Conservation (phyloP, 2,888 invertebrate species). For the Fragum whitleyi region DNA sequence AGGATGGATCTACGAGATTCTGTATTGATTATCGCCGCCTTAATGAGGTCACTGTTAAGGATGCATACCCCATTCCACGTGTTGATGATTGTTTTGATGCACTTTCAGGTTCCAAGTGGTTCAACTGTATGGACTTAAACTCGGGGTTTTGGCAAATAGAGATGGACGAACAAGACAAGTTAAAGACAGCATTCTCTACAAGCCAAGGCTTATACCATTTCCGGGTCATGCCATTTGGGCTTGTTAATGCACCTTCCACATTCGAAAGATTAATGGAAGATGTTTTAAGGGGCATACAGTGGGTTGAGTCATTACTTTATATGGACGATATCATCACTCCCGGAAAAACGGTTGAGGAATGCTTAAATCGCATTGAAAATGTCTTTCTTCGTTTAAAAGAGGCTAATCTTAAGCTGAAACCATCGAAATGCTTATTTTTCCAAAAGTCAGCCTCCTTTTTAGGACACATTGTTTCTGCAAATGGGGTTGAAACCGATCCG, state of each 20-base stretch:
- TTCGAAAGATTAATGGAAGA: constrained; percentile 68
- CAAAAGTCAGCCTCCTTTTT: constrained; percentile 32
- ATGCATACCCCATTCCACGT: constrained; percentile 51
- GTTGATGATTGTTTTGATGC: constrained; percentile 61
- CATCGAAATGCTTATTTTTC: constrained; percentile 48
- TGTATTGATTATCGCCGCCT: constrained; percentile 48
- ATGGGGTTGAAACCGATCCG: constrained; percentile 43
- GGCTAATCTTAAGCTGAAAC: constrained; percentile 44
- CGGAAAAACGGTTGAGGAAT: constrained; percentile 29
- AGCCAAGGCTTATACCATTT: constrained; percentile 58
- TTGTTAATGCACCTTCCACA: constrained; percentile 61
- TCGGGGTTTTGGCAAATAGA: constrained; percentile 63
- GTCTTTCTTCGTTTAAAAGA: constrained; percentile 34
- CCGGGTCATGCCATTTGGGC: no score
- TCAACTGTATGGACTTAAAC: constrained; percentile 59
- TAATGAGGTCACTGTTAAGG: constrained; percentile 51
- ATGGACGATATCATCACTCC: constrained; percentile 52
- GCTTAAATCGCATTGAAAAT: constrained; percentile 27
- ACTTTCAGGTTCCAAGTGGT: constrained; percentile 54
- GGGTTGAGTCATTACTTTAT: constrained; percentile 44
- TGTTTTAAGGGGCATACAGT: constrained; percentile 49
- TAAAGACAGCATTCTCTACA: constrained; percentile 63
- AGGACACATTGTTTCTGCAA: constrained; percentile 43
- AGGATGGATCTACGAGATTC: constrained; percentile 49
- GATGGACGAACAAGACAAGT: constrained; percentile 47